Evolutionary conservation across 2,888 invertebrate genomes (phyloP).

Genomic region (Antitype chi): DNA sequence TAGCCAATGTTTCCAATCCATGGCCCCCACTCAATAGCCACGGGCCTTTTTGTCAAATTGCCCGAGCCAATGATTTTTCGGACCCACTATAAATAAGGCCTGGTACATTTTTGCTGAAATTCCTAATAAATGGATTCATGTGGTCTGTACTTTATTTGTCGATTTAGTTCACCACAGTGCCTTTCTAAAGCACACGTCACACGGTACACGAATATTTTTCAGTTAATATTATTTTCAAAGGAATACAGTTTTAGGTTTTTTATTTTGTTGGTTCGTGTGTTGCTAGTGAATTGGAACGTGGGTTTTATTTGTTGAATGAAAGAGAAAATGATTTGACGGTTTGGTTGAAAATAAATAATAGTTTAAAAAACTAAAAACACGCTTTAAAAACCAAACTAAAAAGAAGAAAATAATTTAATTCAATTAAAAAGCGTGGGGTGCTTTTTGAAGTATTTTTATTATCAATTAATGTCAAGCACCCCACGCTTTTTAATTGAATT

Average conservation of each 20-base stretch:
- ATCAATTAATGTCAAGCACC: too few species aligned
- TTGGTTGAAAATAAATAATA: background rate
- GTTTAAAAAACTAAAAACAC: too few species aligned
- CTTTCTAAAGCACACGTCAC: constrained; percentile 15
- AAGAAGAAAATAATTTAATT: too few species aligned
- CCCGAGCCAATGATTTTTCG: constrained; percentile 46
- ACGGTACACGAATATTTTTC: constrained; percentile 7
- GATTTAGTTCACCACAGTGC: constrained; percentile 34
- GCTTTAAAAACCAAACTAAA: too few species aligned
- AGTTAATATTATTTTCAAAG: constrained; percentile 22
- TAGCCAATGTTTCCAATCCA: constrained; percentile 44
- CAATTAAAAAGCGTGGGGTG: too few species aligned
- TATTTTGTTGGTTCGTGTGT: background rate
- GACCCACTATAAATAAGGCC: constrained; percentile 43
- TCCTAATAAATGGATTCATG: constrained; percentile 44
- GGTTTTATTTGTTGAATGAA: background rate
- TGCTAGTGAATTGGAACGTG: constrained; percentile 9
- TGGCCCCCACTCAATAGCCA: constrained; percentile 37
- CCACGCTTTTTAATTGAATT: too few species aligned
- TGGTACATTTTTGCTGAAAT: constrained; percentile 37
- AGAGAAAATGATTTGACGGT: background rate
- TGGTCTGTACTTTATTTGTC: constrained; percentile 43
- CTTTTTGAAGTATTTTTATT: too few species aligned
- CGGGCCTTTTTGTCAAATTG: constrained; percentile 51
- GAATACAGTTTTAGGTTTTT: constrained; percentile 2